These are phyloP conservation scores for Zootermopsis nevadensis DNA, from an alignment of 2,888 invertebrate genomes.

Conservation along the genomic window DNA sequence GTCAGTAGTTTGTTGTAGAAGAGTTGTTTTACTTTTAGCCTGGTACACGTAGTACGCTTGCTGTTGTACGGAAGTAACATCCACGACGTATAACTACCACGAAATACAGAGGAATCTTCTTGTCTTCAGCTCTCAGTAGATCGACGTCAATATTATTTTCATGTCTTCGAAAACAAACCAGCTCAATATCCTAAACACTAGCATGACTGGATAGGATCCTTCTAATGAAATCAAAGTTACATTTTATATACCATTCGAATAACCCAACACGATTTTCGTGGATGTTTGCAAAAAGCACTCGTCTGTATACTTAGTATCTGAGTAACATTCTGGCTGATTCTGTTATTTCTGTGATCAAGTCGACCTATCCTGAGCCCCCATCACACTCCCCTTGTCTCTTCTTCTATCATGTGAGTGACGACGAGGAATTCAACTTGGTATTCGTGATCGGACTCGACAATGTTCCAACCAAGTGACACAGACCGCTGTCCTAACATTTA, in stretches of 20 bases:
- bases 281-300: background rate
- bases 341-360: constrained; percentile 4
- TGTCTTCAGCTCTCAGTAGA: background rate
- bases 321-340: background rate
- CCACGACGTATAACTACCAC: background rate
- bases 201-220: background rate
- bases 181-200: background rate
- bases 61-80: background rate
- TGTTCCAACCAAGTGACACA: background rate
- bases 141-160: background rate
- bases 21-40: background rate
- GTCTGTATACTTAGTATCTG: background rate
- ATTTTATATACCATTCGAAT: background rate
- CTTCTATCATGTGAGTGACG: constrained; percentile 22
- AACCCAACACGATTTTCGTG: background rate
- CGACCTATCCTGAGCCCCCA: constrained; percentile 10
- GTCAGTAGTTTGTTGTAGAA: background rate
- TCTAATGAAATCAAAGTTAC: background rate
- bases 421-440: constrained; percentile 31
- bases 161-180: background rate
- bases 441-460: constrained; percentile 30
- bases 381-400: background rate
- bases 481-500: background rate
- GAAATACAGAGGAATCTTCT: background rate
- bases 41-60: background rate